phyloP scores from a whole-genome alignment of 92 coral and sea anemone species.

The Phymanthus crucifer region DNA sequence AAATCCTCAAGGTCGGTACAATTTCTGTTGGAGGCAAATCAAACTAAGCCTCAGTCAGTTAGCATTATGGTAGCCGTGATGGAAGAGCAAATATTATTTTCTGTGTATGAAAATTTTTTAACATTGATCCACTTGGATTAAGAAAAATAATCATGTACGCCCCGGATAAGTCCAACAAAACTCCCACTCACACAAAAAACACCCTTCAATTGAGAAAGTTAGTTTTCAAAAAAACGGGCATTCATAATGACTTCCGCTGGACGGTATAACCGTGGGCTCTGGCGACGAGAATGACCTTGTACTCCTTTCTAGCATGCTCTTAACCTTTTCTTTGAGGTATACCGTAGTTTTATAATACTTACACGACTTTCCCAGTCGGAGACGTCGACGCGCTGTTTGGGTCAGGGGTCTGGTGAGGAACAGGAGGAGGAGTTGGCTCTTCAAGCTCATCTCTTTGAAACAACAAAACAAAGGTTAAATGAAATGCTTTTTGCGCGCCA shows the following conservation, averaged over 20 bases:
- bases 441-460: conserved; percentile 12
- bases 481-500: not conserved
- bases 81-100: not conserved
- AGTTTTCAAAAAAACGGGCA: too few species aligned
- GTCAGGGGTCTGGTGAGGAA: conserved; percentile 35
- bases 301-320: too few species aligned
- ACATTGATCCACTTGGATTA: too few species aligned
- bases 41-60: not conserved
- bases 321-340: not conserved
- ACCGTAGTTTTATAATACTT: not conserved
- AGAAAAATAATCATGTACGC: too few species aligned
- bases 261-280: too few species aligned
- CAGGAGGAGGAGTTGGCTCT: conserved; percentile 25
- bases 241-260: too few species aligned
- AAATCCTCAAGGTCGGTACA: conserved; percentile 63
- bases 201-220: too few species aligned
- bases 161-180: too few species aligned
- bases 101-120: too few species aligned
- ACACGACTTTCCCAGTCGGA: conserved; percentile 10
- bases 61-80: not conserved
- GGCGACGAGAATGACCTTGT: too few species aligned
- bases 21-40: conserved; percentile 33
- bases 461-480: not conserved
- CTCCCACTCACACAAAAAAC: too few species aligned
- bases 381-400: conserved; percentile 24